Evolutionary conservation across 2,888 invertebrate species (phyloP), one percentile per base, ranked within the genome.

Genomic region (Himalopsyche kuldschensis): DNA sequence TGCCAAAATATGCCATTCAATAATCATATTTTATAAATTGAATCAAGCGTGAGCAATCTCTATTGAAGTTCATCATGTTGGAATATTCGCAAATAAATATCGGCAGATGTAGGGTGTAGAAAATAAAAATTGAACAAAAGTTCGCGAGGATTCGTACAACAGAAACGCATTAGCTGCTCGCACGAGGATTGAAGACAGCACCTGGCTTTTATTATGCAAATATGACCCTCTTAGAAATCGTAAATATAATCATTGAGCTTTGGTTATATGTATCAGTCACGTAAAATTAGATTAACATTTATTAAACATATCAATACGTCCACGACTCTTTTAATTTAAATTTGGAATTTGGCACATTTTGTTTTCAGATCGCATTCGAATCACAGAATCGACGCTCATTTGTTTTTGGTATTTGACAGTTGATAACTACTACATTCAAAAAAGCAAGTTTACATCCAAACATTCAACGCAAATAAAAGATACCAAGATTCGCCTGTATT

Each of bases 151-250:
- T 69, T 69, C 69, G 8, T 69, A 69, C 69, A 69, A 27, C 24
- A 69, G 24, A 69, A 69, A 69, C 69, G 69, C 69, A 69, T 69
- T 69, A 69, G 69, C 69, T 24, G 30, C 69, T 32, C 48, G 69
- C 46, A 32, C 24, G 46, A 41, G 30, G 35, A 17, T 24, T 20
- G 20, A 20, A 46, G 79, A 69, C 41, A 46, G 27, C 81, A 81
- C 81, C 81, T 82, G 78, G 82, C 41, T 55, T 76, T 78, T 78
- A 82, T 82, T 41, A 82, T 82, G 82, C 69, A 78, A 35, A 82
- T 82, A 6, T 80, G 31, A 80, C 24, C 80, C 55, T 5, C 75
- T 69, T 82, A 69, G 24, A 69, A 69, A 69, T 27, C 27, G 30
- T 69, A 30, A 69, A 69, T 69, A 41, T 41, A 30, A 82, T 78